Evolutionary conservation across 1,140 invertebrate genomes (phyloP).

Genomic region (Chrysopa pallens): DNA sequence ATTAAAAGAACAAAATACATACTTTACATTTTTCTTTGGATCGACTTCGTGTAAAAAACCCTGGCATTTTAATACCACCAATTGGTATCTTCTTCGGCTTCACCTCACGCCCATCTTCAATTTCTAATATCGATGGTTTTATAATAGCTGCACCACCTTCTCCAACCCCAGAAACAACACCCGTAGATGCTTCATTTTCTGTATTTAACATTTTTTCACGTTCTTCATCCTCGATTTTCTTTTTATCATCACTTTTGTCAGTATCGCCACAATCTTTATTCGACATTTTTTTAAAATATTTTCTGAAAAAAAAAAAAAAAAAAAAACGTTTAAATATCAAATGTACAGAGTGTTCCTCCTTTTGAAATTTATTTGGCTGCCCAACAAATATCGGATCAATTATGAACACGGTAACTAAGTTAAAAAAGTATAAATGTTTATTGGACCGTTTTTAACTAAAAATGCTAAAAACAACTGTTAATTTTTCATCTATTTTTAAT

Average conservation of each 20-base stretch:
- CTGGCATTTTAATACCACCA: slow-evolving; percentile 65
- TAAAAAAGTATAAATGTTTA: too few species aligned
- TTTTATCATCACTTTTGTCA: slow-evolving; percentile 43
- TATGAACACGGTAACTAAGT: too few species aligned
- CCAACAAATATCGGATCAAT: too few species aligned
- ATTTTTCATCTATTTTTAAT: too few species aligned
- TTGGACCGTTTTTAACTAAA: too few species aligned
- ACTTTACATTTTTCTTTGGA: slow-evolving; percentile 49
- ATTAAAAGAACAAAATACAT: too few species aligned
- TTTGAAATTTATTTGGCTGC: too few species aligned
- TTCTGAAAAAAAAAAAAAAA: too few species aligned
- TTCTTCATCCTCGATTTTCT: slow-evolving; percentile 52
- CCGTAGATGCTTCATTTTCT: slow-evolving; percentile 29
- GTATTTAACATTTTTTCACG: slow-evolving; percentile 49
- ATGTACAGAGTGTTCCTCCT: too few species aligned
- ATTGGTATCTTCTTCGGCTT: slow-evolving; percentile 67
- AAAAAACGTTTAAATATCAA: too few species aligned
- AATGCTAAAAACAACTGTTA: too few species aligned
- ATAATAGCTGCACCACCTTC: slow-evolving; percentile 20
- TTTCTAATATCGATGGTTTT: slow-evolving; percentile 29
- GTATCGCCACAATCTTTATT: slow-evolving; percentile 4
- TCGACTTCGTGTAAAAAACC: slow-evolving; percentile 56
- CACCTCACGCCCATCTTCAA: slow-evolving; percentile 43
- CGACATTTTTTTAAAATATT: not conserved
- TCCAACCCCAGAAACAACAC: slow-evolving; percentile 18